These are phyloP conservation scores for Platysternon megacephalum DNA, from an alignment of 2,113 vertebrate species.

Conservation along the genomic window DNA sequence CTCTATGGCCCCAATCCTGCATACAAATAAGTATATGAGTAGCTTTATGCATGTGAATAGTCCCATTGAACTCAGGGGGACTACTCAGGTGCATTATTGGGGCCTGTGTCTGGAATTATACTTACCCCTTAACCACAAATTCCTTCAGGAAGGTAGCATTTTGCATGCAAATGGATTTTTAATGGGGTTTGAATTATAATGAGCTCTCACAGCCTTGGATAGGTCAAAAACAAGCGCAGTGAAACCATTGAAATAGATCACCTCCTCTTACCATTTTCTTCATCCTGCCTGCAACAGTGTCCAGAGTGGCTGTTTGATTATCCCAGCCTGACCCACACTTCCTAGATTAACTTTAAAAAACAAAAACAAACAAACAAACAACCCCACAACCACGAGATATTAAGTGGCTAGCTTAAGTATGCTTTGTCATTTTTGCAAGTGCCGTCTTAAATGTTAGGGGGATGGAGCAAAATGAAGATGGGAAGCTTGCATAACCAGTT, in stretches of 20 bases:
- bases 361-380: too few relatives aligned
- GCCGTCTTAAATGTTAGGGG: background rate
- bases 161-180: background rate
- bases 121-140: fast-evolving
- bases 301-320: background rate
- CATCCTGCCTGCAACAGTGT: fast-evolving
- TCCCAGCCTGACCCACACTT: fast-evolving
- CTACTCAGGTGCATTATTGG: background rate
- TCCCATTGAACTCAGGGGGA: fast-evolving
- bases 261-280: fast-evolving
- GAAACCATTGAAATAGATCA: background rate
- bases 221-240: background rate
- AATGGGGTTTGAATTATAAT: background rate
- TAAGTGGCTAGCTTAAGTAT: fast-evolving
- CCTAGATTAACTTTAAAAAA: background rate
- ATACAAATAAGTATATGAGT: background rate
- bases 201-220: background rate
- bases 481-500: background rate
- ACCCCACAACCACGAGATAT: background rate
- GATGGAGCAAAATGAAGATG: background rate
- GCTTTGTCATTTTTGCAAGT: background rate
- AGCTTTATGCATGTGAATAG: background rate
- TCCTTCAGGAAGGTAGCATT: background rate
- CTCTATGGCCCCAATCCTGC: fast-evolving
- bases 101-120: background rate